Percentiles rank a stretch among this genome's conserved stretches.
Evolutionary conservation across 2,888 invertebrate species (phyloP).

Genomic region (Itoplectis maculator): DNA sequence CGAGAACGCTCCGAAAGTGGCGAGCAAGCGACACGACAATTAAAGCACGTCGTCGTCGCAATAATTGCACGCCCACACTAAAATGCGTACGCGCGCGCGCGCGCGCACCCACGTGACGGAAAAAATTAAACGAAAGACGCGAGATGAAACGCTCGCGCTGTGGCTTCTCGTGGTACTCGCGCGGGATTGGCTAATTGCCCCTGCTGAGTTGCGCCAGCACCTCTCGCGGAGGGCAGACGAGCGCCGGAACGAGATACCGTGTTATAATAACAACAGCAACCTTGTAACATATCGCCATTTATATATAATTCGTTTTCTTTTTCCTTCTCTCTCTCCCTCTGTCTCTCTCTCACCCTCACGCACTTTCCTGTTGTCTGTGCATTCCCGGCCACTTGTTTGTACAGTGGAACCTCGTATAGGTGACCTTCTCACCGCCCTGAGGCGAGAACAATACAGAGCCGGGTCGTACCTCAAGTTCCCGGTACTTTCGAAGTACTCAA

Average conservation of each 20-base stretch:
- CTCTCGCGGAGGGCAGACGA: conserved; percentile 16
- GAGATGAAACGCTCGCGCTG: conserved; percentile 33
- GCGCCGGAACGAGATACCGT: conserved; percentile 37
- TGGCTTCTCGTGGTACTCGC: conserved; percentile 1
- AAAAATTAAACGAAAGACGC: conserved; percentile 40
- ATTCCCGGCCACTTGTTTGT: too few species aligned
- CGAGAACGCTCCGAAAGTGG: not conserved
- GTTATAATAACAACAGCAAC: conserved; percentile 68
- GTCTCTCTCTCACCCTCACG: conserved; percentile 17
- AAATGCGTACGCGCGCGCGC: conserved; percentile 7
- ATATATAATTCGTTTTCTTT: conserved; percentile 33
- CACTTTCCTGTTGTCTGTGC: conserved; percentile 8
- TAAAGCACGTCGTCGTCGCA: conserved; percentile 19
- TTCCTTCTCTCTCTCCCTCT: conserved; percentile 24
- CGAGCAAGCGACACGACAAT: conserved; percentile 32
- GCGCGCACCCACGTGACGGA: conserved; percentile 42
- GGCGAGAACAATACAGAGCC: too few species aligned
- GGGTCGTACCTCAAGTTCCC: too few species aligned
- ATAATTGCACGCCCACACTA: conserved; percentile 50
- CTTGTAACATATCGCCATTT: conserved; percentile 77
- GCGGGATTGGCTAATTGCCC: conserved; percentile 33
- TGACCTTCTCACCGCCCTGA: too few species aligned
- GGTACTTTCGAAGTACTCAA: too few species aligned
- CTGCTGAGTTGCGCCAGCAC: conserved; percentile 41
- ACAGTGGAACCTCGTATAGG: too few species aligned